phyloP scores from a whole-genome alignment of 1,140 invertebrate species.

The Atta texana region DNA sequence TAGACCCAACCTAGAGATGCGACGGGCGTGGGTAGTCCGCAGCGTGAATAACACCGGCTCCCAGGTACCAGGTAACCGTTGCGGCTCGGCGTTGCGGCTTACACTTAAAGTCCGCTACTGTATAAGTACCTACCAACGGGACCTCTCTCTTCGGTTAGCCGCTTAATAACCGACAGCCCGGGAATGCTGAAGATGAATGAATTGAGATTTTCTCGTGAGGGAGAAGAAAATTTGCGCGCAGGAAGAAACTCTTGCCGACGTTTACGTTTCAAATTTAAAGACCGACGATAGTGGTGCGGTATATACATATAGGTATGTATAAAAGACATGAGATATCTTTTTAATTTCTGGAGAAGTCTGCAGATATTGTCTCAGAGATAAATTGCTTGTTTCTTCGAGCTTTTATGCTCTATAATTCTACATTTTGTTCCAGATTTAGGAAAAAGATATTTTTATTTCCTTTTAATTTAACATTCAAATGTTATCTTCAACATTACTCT shows the following conservation, averaged over 20 bases:
- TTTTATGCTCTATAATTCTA: not conserved
- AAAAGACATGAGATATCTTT: constrained; percentile 14
- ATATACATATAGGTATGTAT: not conserved
- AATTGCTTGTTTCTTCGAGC: not conserved
- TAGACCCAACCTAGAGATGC: not conserved
- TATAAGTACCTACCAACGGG: constrained; percentile 59
- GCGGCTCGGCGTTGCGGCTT: constrained; percentile 68
- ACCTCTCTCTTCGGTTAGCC: constrained; percentile 63
- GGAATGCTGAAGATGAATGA: constrained; percentile 44
- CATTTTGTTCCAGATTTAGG: not conserved
- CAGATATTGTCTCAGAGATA: not conserved
- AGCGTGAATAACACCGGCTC: constrained; percentile 42
- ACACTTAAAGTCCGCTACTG: constrained; percentile 29
- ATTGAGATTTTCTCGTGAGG: constrained; percentile 26
- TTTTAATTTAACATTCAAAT: constrained; percentile 19
- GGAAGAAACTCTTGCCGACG: not conserved
- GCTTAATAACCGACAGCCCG: constrained; percentile 70
- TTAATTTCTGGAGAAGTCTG: not conserved
- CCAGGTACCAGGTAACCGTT: constrained; percentile 37
- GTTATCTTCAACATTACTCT: not conserved
- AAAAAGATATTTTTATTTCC: not conserved
- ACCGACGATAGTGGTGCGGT: not conserved
- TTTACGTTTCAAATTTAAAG: constrained; percentile 28
- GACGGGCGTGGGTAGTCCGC: not conserved
- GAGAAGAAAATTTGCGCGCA: constrained; percentile 18